Percentiles rank a stretch among this genome's conserved stretches.
These are phyloP conservation scores for Callyntrura sp. DNA, from an alignment of 2,888 invertebrate genomes.

Conservation along the genomic window DNA sequence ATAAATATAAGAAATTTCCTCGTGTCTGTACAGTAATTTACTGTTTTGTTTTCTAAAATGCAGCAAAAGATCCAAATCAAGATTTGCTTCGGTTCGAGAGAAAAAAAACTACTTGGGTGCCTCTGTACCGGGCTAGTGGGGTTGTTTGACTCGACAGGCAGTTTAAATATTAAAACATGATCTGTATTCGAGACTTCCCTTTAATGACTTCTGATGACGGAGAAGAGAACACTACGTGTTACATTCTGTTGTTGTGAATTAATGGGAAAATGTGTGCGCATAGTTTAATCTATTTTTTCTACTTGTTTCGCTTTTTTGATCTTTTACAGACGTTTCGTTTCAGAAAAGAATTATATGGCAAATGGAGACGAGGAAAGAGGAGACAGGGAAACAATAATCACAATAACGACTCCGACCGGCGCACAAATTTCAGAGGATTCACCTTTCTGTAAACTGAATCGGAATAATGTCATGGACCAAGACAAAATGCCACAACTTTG, in stretches of 20 bases:
- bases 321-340: constrained; percentile 9
- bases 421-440: constrained; percentile 55
- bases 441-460: constrained; percentile 71
- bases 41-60: constrained; percentile 37
- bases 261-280: background rate
- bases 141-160: constrained; percentile 58
- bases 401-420: background rate
- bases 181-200: constrained; percentile 4
- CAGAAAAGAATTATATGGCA: constrained; percentile 23
- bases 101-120: too few relatives aligned
- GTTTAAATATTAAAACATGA: constrained; percentile 45
- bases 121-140: too few relatives aligned
- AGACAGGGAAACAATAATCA: background rate
- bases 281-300: constrained; percentile 27
- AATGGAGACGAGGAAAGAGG: constrained; percentile 7
- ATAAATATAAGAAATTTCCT: constrained; percentile 15
- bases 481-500: constrained; percentile 63
- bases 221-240: background rate
- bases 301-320: background rate
- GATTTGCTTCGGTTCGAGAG: constrained; percentile 63
- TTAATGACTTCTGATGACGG: constrained; percentile 34
- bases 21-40: constrained; percentile 16
- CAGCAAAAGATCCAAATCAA: constrained; percentile 44
- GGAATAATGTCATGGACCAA: constrained; percentile 70
- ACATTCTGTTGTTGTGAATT: constrained; percentile 13